These are phyloP conservation scores for Cheirogaleus major DNA, from an alignment of 2,797 vertebrate genomes.

Conservation along the genomic window DNA sequence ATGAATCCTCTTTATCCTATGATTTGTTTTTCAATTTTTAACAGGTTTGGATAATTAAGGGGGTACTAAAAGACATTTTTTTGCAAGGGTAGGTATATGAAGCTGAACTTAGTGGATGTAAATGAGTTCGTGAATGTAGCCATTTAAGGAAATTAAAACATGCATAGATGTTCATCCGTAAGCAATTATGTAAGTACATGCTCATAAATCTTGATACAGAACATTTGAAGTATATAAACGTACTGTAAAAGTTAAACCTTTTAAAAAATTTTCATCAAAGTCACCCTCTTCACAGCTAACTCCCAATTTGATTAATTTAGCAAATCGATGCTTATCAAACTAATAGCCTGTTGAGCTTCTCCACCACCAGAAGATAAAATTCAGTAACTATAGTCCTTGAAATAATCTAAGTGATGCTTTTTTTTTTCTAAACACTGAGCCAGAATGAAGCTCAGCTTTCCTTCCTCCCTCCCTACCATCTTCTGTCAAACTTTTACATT, in stretches of 20 bases:
- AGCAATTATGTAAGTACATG: background rate
- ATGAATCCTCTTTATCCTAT: background rate
- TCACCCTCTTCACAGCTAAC: background rate
- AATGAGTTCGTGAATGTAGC: slow-evolving; percentile 7
- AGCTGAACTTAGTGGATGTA: background rate
- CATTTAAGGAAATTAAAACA: slow-evolving; percentile 7
- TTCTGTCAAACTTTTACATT: background rate
- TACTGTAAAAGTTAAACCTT: background rate
- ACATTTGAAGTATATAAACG: background rate
- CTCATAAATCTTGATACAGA: background rate
- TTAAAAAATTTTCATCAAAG: background rate
- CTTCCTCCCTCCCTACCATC: background rate
- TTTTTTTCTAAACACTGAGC: background rate
- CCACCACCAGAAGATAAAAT: background rate
- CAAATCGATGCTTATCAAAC: background rate
- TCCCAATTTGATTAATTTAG: background rate
- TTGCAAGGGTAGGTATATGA: slow-evolving; percentile 10
- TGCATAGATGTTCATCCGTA: background rate
- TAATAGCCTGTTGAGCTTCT: background rate
- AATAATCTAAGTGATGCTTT: background rate
- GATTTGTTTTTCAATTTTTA: slow-evolving; percentile 26
- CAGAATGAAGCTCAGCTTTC: background rate
- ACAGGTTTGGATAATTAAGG: slow-evolving; percentile 3
- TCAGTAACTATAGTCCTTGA: background rate
- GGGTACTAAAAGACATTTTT: background rate